Conservation (phyloP, 2,888 invertebrate species). For the Nymphalis urticae region DNA sequence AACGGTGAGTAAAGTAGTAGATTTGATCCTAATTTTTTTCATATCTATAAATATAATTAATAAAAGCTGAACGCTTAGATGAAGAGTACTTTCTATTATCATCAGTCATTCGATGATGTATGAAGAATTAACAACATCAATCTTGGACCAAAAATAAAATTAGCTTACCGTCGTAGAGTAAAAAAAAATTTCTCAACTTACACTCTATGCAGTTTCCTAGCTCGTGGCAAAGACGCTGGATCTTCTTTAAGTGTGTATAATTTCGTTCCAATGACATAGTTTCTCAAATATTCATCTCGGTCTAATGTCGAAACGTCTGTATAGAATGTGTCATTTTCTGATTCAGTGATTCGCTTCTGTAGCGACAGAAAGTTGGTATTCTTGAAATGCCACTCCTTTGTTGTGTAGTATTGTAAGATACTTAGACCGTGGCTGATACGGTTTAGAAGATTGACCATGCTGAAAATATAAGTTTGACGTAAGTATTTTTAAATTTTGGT, state of each 20-base stretch:
- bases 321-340: slow-evolving; percentile 3
- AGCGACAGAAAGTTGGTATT: slow-evolving; percentile 6
- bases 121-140: not conserved
- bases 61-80: no score
- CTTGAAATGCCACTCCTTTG: slow-evolving; percentile 2
- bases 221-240: not conserved
- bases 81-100: no score
- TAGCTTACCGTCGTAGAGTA: not conserved
- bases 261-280: not conserved
- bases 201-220: not conserved
- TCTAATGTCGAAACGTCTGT: not conserved
- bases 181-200: not conserved
- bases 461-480: not conserved
- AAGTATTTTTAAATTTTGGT: no score
- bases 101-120: no score
- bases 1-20: no score
- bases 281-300: not conserved
- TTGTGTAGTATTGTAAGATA: slow-evolving; percentile 1
- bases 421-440: not conserved
- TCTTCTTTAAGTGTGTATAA: not conserved
- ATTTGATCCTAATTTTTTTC: no score
- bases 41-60: no score
- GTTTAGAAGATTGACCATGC: not conserved
- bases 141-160: not conserved
- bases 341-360: not conserved